phyloP scores from a whole-genome alignment of 2,113 vertebrate species.

The Ursus arctos region DNA sequence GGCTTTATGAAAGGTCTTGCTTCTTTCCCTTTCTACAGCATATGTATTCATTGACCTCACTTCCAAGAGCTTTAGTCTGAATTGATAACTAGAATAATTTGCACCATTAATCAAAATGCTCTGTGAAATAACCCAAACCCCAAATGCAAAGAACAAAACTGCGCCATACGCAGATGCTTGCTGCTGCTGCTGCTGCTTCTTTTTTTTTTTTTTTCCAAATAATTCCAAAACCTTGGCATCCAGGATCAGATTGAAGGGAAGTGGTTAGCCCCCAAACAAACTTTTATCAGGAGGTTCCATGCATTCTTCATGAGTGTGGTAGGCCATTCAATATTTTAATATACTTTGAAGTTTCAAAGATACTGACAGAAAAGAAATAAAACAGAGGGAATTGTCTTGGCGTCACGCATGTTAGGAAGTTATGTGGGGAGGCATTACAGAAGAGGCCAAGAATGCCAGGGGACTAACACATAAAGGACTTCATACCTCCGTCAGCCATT shows the following conservation, averaged over 20 bases:
- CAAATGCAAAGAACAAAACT: not conserved
- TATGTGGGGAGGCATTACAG: not conserved
- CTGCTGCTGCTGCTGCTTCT: not conserved
- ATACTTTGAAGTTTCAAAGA: conserved; percentile 14
- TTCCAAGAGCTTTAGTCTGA: not conserved
- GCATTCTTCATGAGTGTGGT: not conserved
- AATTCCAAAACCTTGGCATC: not conserved
- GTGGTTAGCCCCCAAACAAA: not conserved
- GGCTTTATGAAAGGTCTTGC: conserved; percentile 13
- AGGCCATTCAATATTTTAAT: not conserved
- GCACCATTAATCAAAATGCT: conserved; percentile 29
- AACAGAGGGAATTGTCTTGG: not conserved
- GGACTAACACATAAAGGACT: not conserved
- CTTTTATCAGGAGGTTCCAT: not conserved
- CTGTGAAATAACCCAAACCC: not conserved
- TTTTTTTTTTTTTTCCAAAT: not conserved
- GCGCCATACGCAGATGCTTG: not conserved
- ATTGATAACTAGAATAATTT: conserved; percentile 17
- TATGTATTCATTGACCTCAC: not conserved
- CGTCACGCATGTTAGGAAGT: not conserved
- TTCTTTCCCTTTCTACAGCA: not conserved
- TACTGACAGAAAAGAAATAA: not conserved
- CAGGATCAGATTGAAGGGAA: not conserved
- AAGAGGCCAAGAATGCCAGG: not conserved
- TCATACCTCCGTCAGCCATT: not conserved